Evolutionary conservation across 2,888 invertebrate genomes (phyloP).

Genomic region (Limnephilus marmoratus): DNA sequence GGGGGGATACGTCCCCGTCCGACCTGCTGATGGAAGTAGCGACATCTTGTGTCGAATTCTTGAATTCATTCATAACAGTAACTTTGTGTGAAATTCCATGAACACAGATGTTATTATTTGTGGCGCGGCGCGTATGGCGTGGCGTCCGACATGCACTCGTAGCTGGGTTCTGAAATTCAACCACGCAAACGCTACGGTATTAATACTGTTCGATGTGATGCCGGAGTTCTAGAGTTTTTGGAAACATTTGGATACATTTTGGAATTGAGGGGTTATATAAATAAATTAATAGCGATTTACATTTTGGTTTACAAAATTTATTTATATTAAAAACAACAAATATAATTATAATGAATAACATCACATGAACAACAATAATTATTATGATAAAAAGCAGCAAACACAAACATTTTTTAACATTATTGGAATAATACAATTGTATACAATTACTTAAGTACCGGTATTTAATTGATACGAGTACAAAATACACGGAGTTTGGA

Average conservation of each 20-base stretch:
- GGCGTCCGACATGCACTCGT: too few relatives aligned
- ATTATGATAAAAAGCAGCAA: slow-evolving; percentile 2
- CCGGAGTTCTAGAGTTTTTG: too few relatives aligned
- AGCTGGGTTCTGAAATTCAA: too few relatives aligned
- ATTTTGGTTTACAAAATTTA: not conserved
- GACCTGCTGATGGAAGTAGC: too few relatives aligned
- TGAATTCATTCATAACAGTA: too few relatives aligned
- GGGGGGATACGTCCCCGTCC: too few relatives aligned
- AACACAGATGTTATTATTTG: too few relatives aligned
- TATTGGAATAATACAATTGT: not conserved
- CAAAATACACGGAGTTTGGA: not conserved
- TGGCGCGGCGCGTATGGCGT: too few relatives aligned
- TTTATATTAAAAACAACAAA: slow-evolving; percentile 2
- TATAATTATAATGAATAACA: not conserved
- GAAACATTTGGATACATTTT: not conserved
- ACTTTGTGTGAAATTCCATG: too few relatives aligned
- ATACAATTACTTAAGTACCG: not conserved
- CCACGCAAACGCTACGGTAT: too few relatives aligned
- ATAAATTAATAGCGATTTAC: not conserved
- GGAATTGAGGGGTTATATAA: not conserved
- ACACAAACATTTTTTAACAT: not conserved
- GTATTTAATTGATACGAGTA: not conserved
- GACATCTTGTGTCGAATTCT: too few relatives aligned
- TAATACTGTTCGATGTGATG: too few relatives aligned
- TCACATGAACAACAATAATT: slow-evolving; percentile 2